Percentiles rank a stretch among this genome's conserved stretches.
phyloP scores from a whole-genome alignment of 2,888 invertebrate genomes.

The Ephialtes manifestator region DNA sequence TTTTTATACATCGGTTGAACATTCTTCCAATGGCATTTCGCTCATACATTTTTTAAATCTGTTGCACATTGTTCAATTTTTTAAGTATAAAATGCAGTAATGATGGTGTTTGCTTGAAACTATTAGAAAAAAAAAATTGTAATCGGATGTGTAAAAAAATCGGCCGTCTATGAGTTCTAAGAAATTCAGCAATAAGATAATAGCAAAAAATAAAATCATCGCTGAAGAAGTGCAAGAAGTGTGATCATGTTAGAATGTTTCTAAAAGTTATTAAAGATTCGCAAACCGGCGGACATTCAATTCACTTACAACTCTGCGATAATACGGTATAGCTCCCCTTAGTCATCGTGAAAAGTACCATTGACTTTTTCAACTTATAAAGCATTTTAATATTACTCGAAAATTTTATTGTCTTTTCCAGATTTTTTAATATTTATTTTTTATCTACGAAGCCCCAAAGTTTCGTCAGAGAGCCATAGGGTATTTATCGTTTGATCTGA shows the following conservation, averaged over 20 bases:
- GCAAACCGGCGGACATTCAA: neutral
- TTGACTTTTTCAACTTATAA: constrained; percentile 9
- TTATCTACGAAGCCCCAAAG: too few species aligned
- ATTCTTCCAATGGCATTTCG: neutral
- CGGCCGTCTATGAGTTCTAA: too few species aligned
- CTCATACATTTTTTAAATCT: neutral
- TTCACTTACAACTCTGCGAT: constrained; percentile 45
- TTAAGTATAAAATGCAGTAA: neutral
- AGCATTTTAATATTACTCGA: constrained; percentile 11
- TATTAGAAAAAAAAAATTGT: too few species aligned
- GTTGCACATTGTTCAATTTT: neutral
- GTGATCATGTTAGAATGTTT: neutral
- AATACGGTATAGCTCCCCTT: constrained; percentile 52
- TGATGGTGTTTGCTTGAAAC: too few species aligned
- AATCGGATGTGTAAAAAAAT: too few species aligned
- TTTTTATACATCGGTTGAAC: constrained; percentile 10
- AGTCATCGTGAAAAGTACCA: constrained; percentile 26
- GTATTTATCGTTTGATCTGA: too few species aligned
- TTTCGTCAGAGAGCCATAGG: too few species aligned
- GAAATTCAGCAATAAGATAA: too few species aligned
- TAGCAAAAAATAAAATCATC: neutral
- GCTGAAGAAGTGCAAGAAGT: neutral
- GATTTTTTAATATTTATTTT: too few species aligned
- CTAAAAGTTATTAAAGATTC: neutral
- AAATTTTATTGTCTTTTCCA: neutral